Evolutionary conservation across 2,797 vertebrate species (phyloP).

Genomic region (Mastacembelus armatus): DNA sequence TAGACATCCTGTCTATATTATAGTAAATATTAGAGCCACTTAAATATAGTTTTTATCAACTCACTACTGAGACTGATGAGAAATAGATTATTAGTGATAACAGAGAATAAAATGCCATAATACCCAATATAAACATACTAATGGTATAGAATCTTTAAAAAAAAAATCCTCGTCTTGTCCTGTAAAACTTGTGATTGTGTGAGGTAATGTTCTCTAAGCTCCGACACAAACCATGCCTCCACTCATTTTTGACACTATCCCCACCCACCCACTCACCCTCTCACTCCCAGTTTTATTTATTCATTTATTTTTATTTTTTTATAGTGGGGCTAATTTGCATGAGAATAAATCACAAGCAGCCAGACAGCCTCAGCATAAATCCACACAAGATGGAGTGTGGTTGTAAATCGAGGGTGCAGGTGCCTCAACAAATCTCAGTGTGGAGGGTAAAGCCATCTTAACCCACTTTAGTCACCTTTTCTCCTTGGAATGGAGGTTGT

Average conservation of each 20-base stretch:
- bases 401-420: constrained; percentile 67
- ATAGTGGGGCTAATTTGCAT: constrained; percentile 25
- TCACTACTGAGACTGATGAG: not conserved
- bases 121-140: not conserved
- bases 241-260: constrained; percentile 48
- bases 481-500: not conserved
- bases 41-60: constrained; percentile 1
- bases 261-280: too few species aligned
- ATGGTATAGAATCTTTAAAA: not conserved
- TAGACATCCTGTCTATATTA: constrained; percentile 2
- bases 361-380: constrained; percentile 65
- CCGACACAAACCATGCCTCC: constrained; percentile 16
- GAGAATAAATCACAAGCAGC: constrained; percentile 39
- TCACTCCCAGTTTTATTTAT: too few species aligned
- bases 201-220: constrained; percentile 9
- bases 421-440: constrained; percentile 31
- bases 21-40: not conserved
- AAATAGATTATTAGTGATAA: too few species aligned
- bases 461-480: constrained; percentile 20
- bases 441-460: constrained; percentile 25
- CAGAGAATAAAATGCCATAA: not conserved
- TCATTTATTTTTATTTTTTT: too few species aligned
- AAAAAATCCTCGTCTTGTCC: not conserved
- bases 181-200: not conserved
- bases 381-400: constrained; percentile 55